Conservation (phyloP, 2,113 vertebrate species). For the Onychostoma macrolepis region DNA sequence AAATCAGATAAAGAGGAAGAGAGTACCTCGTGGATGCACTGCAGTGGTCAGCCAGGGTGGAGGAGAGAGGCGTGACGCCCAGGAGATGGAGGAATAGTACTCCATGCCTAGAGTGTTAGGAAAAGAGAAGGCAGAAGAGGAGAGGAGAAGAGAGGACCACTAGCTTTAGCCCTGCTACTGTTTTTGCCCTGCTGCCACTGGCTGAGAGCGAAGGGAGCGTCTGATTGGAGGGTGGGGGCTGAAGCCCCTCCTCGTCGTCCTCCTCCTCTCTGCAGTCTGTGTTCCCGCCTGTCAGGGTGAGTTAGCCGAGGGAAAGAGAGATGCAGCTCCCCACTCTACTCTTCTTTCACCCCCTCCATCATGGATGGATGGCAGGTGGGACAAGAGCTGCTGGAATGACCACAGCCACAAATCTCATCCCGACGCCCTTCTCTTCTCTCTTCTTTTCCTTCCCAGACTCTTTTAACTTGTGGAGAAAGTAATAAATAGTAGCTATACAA, state of each 20-base stretch:
- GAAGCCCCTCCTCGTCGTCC: slow-evolving; percentile 36
- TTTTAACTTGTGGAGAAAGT: slow-evolving; percentile 28
- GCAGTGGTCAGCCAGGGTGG: slow-evolving; percentile 49
- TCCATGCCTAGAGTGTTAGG: slow-evolving; percentile 50
- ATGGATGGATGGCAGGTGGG: slow-evolving; percentile 56
- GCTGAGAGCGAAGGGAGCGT: slow-evolving; percentile 38
- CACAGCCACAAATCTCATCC: slow-evolving; percentile 34
- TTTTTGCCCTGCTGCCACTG: slow-evolving; percentile 49
- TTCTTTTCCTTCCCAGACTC: neutral
- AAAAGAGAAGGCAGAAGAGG: slow-evolving; percentile 46
- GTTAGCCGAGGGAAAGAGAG: slow-evolving; percentile 61
- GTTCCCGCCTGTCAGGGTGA: slow-evolving; percentile 56
- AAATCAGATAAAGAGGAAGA: slow-evolving; percentile 44
- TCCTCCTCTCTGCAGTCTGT: slow-evolving; percentile 46
- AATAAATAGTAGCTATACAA: slow-evolving; percentile 9
- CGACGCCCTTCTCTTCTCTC: neutral
- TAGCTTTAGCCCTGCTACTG: slow-evolving; percentile 51
- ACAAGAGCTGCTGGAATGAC: slow-evolving; percentile 51
- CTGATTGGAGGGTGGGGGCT: slow-evolving; percentile 45
- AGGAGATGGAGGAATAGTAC: slow-evolving; percentile 53
- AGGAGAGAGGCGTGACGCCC: slow-evolving; percentile 53
- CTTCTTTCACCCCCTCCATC: slow-evolving; percentile 52
- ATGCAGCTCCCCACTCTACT: slow-evolving; percentile 51
- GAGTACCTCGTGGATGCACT: slow-evolving; percentile 54
- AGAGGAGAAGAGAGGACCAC: slow-evolving; percentile 56